Conservation (phyloP, 2,797 vertebrate genomes). For the Morus bassanus region DNA sequence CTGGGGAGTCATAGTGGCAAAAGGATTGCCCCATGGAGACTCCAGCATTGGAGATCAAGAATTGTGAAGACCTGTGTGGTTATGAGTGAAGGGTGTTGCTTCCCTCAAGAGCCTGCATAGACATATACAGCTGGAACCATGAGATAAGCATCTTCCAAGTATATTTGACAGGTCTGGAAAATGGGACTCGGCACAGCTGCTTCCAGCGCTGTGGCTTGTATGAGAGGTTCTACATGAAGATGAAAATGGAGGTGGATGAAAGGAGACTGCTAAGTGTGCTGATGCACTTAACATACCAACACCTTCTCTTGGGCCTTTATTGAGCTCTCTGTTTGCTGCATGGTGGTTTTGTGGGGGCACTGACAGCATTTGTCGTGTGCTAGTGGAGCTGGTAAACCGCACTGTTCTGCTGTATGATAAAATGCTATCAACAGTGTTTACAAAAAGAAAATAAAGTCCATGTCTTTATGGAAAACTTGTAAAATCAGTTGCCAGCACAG, state of each 20-base stretch:
- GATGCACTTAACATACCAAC: background rate
- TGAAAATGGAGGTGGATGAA: background rate
- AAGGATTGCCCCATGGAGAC: background rate
- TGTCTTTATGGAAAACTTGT: background rate
- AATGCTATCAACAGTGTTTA: background rate
- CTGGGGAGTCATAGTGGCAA: background rate
- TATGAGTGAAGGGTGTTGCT: background rate
- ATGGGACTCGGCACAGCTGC: background rate
- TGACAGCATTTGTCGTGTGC: fast-evolving
- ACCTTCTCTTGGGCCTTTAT: background rate
- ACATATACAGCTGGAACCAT: background rate
- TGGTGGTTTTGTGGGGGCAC: background rate
- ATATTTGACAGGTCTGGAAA: background rate
- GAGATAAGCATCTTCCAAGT: background rate
- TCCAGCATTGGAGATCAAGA: fast-evolving
- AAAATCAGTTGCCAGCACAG: background rate
- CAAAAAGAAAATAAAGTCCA: background rate
- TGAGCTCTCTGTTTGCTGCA: background rate
- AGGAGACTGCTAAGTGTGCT: background rate
- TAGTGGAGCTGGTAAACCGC: background rate
- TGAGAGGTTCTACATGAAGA: background rate
- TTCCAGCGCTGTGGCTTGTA: background rate
- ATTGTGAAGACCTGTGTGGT: background rate
- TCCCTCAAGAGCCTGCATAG: background rate
- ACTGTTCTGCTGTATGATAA: background rate